These are phyloP conservation scores for Arothron firmamentum DNA, from an alignment of 2,113 vertebrate genomes.

Conservation along the genomic window DNA sequence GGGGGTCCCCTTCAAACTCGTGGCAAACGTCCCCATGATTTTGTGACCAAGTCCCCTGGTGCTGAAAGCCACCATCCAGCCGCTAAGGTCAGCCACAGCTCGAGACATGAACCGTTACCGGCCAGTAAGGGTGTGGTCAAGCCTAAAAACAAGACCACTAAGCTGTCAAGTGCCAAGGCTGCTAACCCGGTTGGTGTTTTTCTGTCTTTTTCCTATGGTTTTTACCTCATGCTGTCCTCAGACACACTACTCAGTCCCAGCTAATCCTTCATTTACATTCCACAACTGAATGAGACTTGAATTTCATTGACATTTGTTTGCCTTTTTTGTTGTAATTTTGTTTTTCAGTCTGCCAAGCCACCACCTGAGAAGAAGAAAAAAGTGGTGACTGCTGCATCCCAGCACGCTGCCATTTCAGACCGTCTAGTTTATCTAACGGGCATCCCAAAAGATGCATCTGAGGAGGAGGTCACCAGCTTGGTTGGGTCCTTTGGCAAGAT, in stretches of 20 bases:
- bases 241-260: neutral
- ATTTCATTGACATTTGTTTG: neutral
- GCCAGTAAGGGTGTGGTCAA: constrained; percentile 25
- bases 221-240: too few species aligned
- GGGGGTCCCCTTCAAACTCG: constrained; percentile 4
- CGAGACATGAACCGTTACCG: constrained; percentile 20
- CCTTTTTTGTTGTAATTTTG: neutral
- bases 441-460: constrained; percentile 53
- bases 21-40: constrained; percentile 33
- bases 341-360: constrained; percentile 30
- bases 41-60: neutral
- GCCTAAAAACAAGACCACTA: constrained; percentile 23
- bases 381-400: neutral
- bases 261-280: too few species aligned
- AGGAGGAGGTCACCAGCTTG: constrained; percentile 60
- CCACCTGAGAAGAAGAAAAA: constrained; percentile 64
- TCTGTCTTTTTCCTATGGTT: neutral
- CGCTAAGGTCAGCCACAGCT: neutral
- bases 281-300: too few species aligned
- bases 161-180: constrained; percentile 6
- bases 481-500: constrained; percentile 59
- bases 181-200: constrained; percentile 11
- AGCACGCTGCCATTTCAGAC: constrained; percentile 1
- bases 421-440: constrained; percentile 53
- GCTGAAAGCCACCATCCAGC: neutral